Conservation (phyloP, 2,113 vertebrate species). For the Uropsilus gracilis region DNA sequence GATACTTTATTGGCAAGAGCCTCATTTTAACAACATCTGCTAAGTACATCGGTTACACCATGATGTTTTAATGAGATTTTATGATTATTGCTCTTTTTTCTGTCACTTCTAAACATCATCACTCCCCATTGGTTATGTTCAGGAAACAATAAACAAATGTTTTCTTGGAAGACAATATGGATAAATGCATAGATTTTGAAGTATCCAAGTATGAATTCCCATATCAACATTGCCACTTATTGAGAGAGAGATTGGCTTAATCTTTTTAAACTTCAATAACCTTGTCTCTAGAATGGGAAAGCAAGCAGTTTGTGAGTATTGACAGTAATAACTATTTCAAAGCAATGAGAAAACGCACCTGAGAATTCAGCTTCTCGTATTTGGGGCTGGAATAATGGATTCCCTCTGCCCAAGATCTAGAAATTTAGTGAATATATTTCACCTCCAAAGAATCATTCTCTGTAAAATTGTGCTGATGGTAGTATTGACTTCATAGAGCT, state of each 20-base stretch:
- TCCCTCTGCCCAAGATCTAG: neutral
- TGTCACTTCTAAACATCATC: neutral
- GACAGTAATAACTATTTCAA: neutral
- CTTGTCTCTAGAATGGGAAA: neutral
- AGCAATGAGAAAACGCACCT: neutral
- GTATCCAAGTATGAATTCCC: neutral
- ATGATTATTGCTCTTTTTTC: slow-evolving; percentile 16
- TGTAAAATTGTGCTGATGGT: neutral
- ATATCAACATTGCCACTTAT: neutral
- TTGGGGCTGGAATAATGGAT: neutral
- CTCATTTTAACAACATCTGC: slow-evolving; percentile 66
- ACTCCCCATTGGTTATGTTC: neutral
- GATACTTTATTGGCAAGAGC: slow-evolving; percentile 30
- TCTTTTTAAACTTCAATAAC: neutral
- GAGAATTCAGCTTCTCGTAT: neutral
- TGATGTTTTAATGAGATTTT: slow-evolving; percentile 51
- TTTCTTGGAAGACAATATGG: neutral
- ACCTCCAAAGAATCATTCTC: neutral
- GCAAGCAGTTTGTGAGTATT: neutral
- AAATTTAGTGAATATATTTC: neutral
- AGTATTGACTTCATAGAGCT: neutral
- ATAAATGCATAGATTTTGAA: neutral
- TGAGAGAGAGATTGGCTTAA: neutral
- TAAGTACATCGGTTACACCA: neutral
- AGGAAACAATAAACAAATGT: neutral